A percentile compares a stretch with the other conserved stretches of the same genome.
These are phyloP conservation scores for Electrona antarctica DNA, from an alignment of 2,113 vertebrate species.

Conservation along the genomic window DNA sequence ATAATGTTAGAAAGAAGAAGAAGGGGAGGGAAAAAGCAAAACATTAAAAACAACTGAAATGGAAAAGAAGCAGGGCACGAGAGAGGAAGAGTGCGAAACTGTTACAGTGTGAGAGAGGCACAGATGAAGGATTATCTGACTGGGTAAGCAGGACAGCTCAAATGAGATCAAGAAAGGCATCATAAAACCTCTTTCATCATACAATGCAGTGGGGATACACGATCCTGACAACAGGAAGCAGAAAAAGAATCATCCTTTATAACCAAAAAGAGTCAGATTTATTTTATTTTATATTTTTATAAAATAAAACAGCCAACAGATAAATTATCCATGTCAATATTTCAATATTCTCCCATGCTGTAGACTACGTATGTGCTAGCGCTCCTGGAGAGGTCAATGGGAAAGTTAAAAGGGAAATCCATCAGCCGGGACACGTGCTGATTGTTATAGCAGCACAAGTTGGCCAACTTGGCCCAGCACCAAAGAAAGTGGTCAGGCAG, in stretches of 20 bases:
- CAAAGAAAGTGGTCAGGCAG: neutral
- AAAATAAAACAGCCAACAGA: neutral
- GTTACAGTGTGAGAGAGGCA: neutral
- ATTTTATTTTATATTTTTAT: too few species aligned
- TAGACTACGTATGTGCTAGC: neutral
- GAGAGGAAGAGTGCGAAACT: neutral
- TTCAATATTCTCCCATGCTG: neutral
- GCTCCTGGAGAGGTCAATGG: conserved; percentile 8
- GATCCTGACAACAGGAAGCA: too few species aligned
- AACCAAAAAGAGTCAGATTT: too few species aligned
- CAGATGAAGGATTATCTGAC: neutral
- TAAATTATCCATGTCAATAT: neutral
- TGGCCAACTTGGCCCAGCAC: neutral
- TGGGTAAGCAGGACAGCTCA: neutral
- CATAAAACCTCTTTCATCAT: neutral
- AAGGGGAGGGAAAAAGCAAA: too few species aligned
- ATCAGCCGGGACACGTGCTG: conserved; percentile 5
- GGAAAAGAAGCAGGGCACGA: neutral
- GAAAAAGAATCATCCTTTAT: too few species aligned
- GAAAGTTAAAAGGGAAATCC: conserved; percentile 22
- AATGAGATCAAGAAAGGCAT: neutral
- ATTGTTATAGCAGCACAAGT: conserved; percentile 7
- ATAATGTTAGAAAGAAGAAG: too few species aligned
- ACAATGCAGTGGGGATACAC: too few species aligned
- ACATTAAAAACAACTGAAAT: neutral